Conservation (phyloP, 2,797 vertebrate genomes). For the Pangasius djambal region DNA sequence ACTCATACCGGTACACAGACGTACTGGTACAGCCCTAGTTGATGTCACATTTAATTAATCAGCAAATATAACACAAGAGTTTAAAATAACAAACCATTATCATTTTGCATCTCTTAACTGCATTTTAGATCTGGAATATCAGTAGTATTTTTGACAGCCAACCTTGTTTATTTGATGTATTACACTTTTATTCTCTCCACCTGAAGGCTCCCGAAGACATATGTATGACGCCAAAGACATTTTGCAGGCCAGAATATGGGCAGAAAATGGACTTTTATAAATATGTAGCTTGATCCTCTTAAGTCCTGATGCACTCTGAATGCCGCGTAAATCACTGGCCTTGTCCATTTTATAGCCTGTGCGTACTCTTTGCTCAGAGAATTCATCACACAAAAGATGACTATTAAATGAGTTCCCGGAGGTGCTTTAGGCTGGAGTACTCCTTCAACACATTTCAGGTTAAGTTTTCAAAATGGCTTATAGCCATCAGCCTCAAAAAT, state of each 20-base stretch:
- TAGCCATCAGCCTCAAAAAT: neutral
- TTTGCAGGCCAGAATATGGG: conserved; percentile 49
- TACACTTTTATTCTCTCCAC: neutral
- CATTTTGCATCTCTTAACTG: neutral
- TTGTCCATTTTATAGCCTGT: conserved; percentile 53
- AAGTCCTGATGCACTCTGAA: conserved; percentile 67
- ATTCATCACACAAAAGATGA: conserved; percentile 62
- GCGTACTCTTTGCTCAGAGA: conserved; percentile 54
- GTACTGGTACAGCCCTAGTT: neutral
- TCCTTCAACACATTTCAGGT: conserved; percentile 5
- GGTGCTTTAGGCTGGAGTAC: conserved; percentile 36
- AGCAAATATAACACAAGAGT: neutral
- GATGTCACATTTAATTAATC: neutral
- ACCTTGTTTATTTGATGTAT: conserved; percentile 16
- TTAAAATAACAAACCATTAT: neutral
- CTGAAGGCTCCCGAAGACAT: neutral
- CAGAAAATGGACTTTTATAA: conserved; percentile 70
- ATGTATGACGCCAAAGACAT: conserved; percentile 25
- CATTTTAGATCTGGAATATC: conserved; percentile 3
- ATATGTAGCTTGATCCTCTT: conserved; percentile 59
- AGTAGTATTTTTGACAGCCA: neutral
- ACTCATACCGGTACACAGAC: neutral
- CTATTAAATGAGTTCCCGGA: conserved; percentile 58
- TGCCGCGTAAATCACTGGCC: conserved; percentile 61
- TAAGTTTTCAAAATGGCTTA: neutral